Evolutionary conservation across 2,113 vertebrate species (phyloP).

Genomic region (Eupsittula cactorum): DNA sequence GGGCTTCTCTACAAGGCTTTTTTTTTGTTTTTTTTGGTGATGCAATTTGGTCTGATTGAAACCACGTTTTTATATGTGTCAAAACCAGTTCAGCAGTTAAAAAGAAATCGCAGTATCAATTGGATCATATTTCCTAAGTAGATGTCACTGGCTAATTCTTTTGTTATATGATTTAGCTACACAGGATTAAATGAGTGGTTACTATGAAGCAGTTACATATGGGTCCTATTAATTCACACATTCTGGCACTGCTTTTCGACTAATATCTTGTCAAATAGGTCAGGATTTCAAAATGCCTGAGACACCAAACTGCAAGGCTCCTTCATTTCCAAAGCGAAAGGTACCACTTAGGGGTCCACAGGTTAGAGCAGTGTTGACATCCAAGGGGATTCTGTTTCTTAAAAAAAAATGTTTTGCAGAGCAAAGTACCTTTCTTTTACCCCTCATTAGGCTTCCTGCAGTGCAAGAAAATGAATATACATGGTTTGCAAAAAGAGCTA

Average conservation of each 20-base stretch:
- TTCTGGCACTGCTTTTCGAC: constrained; percentile 60
- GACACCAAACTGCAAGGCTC: constrained; percentile 26
- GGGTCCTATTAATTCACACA: constrained; percentile 69
- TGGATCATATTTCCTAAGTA: constrained; percentile 80
- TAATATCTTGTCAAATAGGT: constrained; percentile 72
- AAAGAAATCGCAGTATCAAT: constrained; percentile 76
- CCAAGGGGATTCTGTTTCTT: constrained; percentile 3
- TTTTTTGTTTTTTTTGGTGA: constrained; percentile 52
- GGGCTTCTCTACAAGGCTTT: constrained; percentile 55
- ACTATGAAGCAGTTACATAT: constrained; percentile 74
- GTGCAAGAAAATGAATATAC: neutral
- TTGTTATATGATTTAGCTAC: constrained; percentile 72
- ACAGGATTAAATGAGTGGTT: constrained; percentile 74
- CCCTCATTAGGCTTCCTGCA: neutral
- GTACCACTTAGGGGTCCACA: neutral
- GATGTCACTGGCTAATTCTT: constrained; percentile 76
- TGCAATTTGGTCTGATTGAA: constrained; percentile 73
- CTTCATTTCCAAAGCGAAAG: constrained; percentile 11
- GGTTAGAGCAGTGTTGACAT: neutral
- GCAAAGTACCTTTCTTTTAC: neutral
- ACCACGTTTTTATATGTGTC: constrained; percentile 80
- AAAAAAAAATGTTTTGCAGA: neutral
- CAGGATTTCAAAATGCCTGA: constrained; percentile 44
- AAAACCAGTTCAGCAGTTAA: constrained; percentile 75
- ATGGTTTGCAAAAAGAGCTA: neutral